These are phyloP conservation scores for Nysson spinosus DNA, from an alignment of 2,888 invertebrate species.

Conservation along the genomic window DNA sequence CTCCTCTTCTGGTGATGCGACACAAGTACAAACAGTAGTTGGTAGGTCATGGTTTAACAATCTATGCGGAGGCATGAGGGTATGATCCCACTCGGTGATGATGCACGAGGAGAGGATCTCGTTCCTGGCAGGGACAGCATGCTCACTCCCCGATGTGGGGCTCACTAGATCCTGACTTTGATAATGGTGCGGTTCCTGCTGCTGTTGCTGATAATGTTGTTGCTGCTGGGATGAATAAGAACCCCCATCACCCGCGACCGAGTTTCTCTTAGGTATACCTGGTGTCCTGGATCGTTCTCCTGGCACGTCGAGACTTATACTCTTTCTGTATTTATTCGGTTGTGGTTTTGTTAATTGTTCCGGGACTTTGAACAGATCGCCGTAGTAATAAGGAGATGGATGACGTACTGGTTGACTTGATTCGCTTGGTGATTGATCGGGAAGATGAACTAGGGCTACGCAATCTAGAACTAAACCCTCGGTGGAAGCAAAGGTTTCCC, in stretches of 20 bases:
- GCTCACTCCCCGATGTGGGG: conserved; percentile 68
- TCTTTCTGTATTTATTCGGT: conserved; percentile 81
- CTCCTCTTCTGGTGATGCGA: conserved; percentile 79
- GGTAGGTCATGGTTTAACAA: conserved; percentile 80
- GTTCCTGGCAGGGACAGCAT: conserved; percentile 63
- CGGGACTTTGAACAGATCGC: conserved; percentile 83
- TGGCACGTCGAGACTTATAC: conserved; percentile 86
- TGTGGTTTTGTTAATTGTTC: conserved; percentile 78
- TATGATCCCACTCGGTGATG: conserved; percentile 76
- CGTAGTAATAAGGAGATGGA: conserved; percentile 91
- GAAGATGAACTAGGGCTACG: conserved; percentile 69
- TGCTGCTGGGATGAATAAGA: conserved; percentile 69
- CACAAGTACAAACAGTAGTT: conserved; percentile 84
- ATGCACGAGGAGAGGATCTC: conserved; percentile 75
- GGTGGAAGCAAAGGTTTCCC: conserved; percentile 45
- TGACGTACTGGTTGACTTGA: conserved; percentile 81
- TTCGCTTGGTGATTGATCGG: conserved; percentile 79
- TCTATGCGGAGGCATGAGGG: conserved; percentile 87
- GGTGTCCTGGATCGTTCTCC: conserved; percentile 82
- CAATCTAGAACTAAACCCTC: conserved; percentile 65
- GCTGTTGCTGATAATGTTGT: conserved; percentile 22
- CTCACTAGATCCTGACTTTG: conserved; percentile 65
- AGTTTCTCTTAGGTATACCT: conserved; percentile 82
- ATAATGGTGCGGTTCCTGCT: conserved; percentile 41
- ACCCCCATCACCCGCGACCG: conserved; percentile 85